Evolutionary conservation across 2,888 invertebrate genomes (phyloP), one percentile per base, ranked within the genome.

Genomic region (Arge pagana): DNA sequence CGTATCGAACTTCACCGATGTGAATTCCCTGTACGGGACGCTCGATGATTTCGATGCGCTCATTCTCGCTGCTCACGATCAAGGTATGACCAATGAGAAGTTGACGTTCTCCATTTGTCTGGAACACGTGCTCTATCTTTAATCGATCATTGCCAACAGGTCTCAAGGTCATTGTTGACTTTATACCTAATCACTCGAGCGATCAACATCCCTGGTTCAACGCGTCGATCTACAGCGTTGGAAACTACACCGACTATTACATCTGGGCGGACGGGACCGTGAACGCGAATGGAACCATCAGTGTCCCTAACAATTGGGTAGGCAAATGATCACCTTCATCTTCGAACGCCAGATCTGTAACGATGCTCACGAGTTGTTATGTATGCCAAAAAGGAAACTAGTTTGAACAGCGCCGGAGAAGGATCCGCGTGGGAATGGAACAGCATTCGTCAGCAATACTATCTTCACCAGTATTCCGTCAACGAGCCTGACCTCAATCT

Each of bases 401-500:
- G 83, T 1, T 15, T 33, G 10, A 89, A 88, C 64, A 82, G 84
- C 41, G 48, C 63, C 7, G 37, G 52, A 6, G 35, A 55, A 16
- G 88, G 86, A 39, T 82, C 86, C 4, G 88, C 89, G 0, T 92
- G 93, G 92, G 80, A 81, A 10, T 93, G 85, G 80, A 80, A 83
- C 57, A 78, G 81, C 0, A 70, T 70, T 11, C 81, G 90, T 11
- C 76, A 83, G 56, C 87, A 89, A 67, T 93, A 80, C 69, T 95
- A 92, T 72, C 81, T 89, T 1, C 94, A 95, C 72, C 89, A 90
- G 64, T 94, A 91, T 66, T 79, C 85, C 3, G 63, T 70, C 13
- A 78, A 83, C 23, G 90, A 93, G 67, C 93, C 94, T 0, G 93
- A 95, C 74, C 79, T 95, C 2, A 93, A 95, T 76, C 88, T 81